Evolutionary conservation across 2,113 vertebrate genomes (phyloP).

Genomic region (Euleptes europaea): DNA sequence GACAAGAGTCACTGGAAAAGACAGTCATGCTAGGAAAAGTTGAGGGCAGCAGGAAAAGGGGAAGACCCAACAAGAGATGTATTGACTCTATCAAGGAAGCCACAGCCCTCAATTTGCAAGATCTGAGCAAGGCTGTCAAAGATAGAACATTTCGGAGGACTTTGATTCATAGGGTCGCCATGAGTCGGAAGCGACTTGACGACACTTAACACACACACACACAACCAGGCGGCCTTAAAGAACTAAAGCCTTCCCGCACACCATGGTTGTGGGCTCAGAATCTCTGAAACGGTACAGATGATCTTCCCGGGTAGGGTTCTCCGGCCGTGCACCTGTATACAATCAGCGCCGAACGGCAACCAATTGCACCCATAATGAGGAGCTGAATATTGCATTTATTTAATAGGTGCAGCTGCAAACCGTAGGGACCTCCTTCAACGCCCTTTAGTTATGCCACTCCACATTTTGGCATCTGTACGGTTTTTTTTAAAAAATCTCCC

Average conservation of each 20-base stretch:
- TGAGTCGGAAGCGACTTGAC: too few species aligned
- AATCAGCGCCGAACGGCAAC: background rate
- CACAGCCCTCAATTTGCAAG: too few species aligned
- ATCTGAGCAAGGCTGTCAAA: too few species aligned
- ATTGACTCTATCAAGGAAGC: too few species aligned
- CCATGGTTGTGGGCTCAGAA: background rate
- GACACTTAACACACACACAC: too few species aligned
- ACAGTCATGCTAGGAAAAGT: too few species aligned
- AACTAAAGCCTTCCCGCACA: background rate
- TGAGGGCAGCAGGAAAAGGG: too few species aligned
- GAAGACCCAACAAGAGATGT: too few species aligned
- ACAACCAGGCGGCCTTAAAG: background rate
- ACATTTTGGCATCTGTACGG: background rate
- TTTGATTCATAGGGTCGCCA: background rate
- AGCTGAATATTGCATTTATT: background rate
- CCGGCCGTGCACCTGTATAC: background rate
- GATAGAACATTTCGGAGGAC: too few species aligned
- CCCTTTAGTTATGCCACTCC: background rate
- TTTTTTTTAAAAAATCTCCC: slow-evolving; percentile 3
- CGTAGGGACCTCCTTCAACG: background rate
- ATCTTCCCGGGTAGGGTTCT: too few species aligned
- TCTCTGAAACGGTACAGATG: too few species aligned
- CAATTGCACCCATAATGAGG: background rate
- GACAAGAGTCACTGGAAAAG: too few species aligned
- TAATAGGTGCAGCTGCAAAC: background rate